Conservation (phyloP, 2,888 invertebrate species). For the Lasioglossum lativentre region DNA sequence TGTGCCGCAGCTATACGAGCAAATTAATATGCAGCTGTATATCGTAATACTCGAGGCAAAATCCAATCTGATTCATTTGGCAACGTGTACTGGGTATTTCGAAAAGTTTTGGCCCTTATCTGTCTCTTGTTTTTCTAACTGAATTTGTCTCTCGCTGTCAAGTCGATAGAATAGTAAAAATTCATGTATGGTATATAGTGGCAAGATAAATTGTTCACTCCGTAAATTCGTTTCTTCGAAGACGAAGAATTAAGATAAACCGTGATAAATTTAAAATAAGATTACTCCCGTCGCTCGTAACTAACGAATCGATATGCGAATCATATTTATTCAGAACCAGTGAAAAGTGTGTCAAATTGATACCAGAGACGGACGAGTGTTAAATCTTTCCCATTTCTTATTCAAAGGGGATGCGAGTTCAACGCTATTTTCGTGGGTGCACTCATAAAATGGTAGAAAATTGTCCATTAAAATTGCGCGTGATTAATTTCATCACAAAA, state of each 20-base stretch:
- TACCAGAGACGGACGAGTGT: neutral
- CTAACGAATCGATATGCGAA: neutral
- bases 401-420: neutral
- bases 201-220: neutral
- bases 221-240: neutral
- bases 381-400: neutral
- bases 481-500: no score
- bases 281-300: neutral
- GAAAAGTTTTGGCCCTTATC: neutral
- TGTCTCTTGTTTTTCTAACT: neutral
- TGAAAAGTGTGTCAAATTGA: slow-evolving; percentile 1
- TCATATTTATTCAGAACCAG: neutral
- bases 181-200: neutral
- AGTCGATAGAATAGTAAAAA: neutral
- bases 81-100: neutral
- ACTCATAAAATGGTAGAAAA: neutral
- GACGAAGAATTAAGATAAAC: neutral
- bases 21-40: neutral
- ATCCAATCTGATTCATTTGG: neutral
- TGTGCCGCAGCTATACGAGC: neutral
- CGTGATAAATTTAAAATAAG: neutral
- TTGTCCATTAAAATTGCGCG: neutral
- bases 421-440: neutral
- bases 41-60: neutral
- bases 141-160: neutral